Evolutionary conservation across 1,140 invertebrate species (phyloP).

Genomic region (Ceratina calcarata): DNA sequence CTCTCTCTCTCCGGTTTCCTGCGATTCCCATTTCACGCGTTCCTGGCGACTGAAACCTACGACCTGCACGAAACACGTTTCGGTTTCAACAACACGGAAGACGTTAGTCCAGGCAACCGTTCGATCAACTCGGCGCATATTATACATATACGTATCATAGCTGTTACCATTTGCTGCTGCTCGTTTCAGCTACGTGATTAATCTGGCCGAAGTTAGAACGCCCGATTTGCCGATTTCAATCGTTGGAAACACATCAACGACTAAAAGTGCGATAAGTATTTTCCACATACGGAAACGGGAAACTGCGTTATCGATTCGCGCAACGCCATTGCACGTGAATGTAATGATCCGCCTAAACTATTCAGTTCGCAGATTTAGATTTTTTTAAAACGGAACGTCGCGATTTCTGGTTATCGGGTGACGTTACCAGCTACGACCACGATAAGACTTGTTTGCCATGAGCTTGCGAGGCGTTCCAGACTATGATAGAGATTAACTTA

Average conservation of each 20-base stretch:
- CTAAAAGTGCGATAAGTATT: neutral
- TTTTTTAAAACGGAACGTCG: conserved; percentile 56
- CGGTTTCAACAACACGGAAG: conserved; percentile 9
- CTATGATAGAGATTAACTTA: conserved; percentile 70
- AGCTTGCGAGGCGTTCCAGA: conserved; percentile 59
- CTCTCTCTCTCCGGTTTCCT: neutral
- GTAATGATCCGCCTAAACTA: conserved; percentile 8
- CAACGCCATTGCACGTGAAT: neutral
- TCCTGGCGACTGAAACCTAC: neutral
- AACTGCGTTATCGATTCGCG: conserved; percentile 23
- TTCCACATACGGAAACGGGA: no score
- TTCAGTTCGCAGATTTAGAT: conserved; percentile 55
- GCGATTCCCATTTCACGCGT: conserved; percentile 35
- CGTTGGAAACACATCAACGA: neutral
- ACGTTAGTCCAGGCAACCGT: neutral
- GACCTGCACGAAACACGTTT: neutral
- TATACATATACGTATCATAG: neutral
- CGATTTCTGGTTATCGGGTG: conserved; percentile 56
- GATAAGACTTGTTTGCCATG: conserved; percentile 66
- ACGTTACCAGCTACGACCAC: conserved; percentile 42
- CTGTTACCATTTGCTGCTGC: neutral
- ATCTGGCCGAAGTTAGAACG: neutral
- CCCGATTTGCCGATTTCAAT: conserved; percentile 3
- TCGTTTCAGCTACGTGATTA: conserved; percentile 5
- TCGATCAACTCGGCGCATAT: neutral